phyloP scores from a whole-genome alignment of 2,797 vertebrate genomes.

The Lepus oiostolus region DNA sequence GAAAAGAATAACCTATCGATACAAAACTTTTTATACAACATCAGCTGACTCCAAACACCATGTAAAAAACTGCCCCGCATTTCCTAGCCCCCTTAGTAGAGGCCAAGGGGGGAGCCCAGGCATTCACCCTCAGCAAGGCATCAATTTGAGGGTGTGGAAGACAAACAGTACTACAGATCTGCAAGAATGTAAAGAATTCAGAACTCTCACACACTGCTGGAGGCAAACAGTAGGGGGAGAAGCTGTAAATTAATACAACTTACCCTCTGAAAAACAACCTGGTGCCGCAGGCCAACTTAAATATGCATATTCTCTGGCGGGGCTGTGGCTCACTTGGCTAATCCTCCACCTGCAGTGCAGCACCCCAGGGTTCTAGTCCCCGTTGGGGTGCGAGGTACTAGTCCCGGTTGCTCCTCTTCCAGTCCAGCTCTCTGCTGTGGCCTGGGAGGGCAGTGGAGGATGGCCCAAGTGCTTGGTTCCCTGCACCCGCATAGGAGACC shows the following conservation, averaged over 20 bases:
- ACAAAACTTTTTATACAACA: not conserved
- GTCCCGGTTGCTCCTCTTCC: too few species aligned
- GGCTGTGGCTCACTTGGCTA: too few species aligned
- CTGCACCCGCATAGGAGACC: too few species aligned
- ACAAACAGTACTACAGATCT: not conserved
- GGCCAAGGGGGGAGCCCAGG: not conserved
- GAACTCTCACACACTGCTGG: not conserved
- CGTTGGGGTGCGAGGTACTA: too few species aligned
- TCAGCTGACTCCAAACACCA: too few species aligned
- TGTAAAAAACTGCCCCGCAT: too few species aligned
- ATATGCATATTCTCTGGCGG: not conserved
- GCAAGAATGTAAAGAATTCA: not conserved
- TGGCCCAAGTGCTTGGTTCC: too few species aligned
- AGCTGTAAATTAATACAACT: not conserved
- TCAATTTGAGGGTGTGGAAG: too few species aligned
- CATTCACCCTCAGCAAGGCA: not conserved
- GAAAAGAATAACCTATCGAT: not conserved
- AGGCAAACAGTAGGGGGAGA: not conserved
- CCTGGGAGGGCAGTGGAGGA: too few species aligned
- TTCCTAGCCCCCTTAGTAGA: not conserved
- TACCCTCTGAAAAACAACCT: not conserved
- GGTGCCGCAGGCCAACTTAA: not conserved
- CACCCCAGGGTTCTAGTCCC: too few species aligned
- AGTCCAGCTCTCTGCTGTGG: too few species aligned
- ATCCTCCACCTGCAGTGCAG: too few species aligned